A percentile compares a stretch with the other conserved stretches of the same genome.
Evolutionary conservation across 1,140 invertebrate genomes (phyloP).

Genomic region (Trichomalopsis sarcophagae): DNA sequence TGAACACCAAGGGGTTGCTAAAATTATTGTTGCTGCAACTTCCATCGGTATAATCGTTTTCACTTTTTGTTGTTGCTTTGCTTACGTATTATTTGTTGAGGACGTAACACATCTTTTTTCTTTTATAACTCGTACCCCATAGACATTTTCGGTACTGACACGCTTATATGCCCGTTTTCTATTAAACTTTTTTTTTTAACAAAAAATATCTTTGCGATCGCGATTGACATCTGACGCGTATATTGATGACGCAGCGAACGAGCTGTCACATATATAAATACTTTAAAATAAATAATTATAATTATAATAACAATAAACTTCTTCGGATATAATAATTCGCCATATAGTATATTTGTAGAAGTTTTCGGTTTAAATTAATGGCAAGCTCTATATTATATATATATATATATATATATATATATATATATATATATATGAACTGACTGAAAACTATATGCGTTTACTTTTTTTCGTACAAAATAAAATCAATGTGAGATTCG

Average conservation of each 20-base stretch:
- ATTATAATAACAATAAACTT: background rate
- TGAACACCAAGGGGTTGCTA: constrained; percentile 72
- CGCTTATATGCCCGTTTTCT: background rate
- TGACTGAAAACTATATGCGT: constrained; percentile 31
- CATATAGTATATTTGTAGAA: background rate
- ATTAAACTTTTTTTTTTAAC: constrained; percentile 1
- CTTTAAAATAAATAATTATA: constrained; percentile 45
- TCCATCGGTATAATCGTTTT: constrained; percentile 47
- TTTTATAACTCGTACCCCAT: constrained; percentile 13
- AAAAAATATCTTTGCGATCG: constrained; percentile 17
- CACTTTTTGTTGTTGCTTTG: constrained; percentile 14
- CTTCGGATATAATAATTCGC: constrained; percentile 24
- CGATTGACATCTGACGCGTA: background rate
- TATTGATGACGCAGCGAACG: constrained; percentile 1
- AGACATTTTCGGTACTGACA: constrained; percentile 7
- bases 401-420: too few species aligned
- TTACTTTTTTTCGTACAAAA: constrained; percentile 6
- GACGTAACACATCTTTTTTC: constrained; percentile 4
- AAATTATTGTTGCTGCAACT: constrained; percentile 61
- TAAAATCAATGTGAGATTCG: constrained; percentile 45
- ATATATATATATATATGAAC: background rate
- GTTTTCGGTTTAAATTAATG: constrained; percentile 30
- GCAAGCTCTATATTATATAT: constrained; percentile 47
- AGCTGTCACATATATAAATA: constrained; percentile 37
- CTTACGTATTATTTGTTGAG: constrained; percentile 33